Base-by-base conservation (phyloP, 2,113 vertebrate genomes). In the Sitta europaea region DNA sequence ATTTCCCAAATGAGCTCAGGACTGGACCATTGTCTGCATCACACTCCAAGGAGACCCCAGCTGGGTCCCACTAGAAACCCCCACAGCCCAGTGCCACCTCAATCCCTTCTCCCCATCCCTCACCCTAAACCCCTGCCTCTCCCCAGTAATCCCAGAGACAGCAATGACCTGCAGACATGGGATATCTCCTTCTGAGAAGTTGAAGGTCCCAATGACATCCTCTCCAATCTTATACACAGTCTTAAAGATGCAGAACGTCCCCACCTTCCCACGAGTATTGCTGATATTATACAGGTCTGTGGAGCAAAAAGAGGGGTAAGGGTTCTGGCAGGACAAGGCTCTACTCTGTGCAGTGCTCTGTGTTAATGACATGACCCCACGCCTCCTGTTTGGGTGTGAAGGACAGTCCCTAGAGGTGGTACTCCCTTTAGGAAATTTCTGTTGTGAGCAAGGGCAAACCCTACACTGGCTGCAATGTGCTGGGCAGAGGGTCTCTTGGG, bases 161-260 rank as follows among this genome's bases (percentile, higher is more conserved):
- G 40, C 48, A 68, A 93, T 97, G 43, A 99, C 99, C 99, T 99
- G 99, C 84, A 99, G 96, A 94, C 99, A 99, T 1, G 99, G 99
- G 72, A 99, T 99, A 54, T 99, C 99, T 55, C 99, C 99, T 86
- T 99, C 99, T 1, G 99, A 99, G 94, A 99, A 99, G 95, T 98
- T 99, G 82, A 99, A 99, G 3, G 99, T 99, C 58, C 99, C 99
- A 13, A 99, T 97, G 71, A 99, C 98, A 19, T 99, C 99, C 91
- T 99, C 99, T 24, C 99, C 99, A 0, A 99, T 98, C 97, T 99
- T 98, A 98, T 99, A 99, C 9, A 99, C 98, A 0, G 98, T 99
- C 96, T 99, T 99, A 97, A 99, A 99, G 97, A 99, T 99, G 97
- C 99, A 99, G 96, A 99, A 99, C 2, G 99, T 99, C 14, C 98